A percentile compares a stretch with the other conserved stretches of the same genome.
phyloP scores from a whole-genome alignment of 2,888 invertebrate genomes.

The Machimus atricapillus region DNA sequence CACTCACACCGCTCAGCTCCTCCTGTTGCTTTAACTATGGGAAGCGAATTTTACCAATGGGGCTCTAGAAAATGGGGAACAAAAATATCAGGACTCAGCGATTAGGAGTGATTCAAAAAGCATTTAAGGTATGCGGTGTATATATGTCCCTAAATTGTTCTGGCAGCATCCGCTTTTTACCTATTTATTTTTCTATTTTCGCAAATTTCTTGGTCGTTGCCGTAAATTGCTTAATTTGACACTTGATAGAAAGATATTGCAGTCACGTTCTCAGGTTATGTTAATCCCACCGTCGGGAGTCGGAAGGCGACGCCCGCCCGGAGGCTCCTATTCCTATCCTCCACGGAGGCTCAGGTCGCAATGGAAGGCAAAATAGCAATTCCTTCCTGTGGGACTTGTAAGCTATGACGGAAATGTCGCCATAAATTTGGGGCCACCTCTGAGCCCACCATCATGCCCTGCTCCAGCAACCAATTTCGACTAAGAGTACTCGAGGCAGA shows the following conservation, averaged over 20 bases:
- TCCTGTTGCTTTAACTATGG: neutral
- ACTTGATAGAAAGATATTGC: constrained; percentile 44
- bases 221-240: constrained; percentile 45
- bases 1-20: neutral
- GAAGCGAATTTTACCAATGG: neutral
- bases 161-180: neutral
- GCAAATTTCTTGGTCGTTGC: constrained; percentile 19
- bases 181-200: constrained; percentile 31
- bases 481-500: neutral
- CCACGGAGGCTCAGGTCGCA: neutral
- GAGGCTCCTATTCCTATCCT: neutral
- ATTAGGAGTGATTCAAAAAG: neutral
- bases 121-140: neutral
- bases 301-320: neutral
- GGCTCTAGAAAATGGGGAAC: neutral
- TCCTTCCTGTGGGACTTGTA: neutral
- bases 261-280: constrained; percentile 45
- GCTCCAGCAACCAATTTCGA: neutral
- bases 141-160: neutral
- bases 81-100: neutral
- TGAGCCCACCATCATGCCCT: neutral
- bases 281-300: constrained; percentile 29
- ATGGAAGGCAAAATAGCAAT: neutral
- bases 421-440: constrained; percentile 8
- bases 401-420: neutral